These are phyloP conservation scores for Chelonoidis abingdonii DNA, from an alignment of 2,113 vertebrate species.

Conservation along the genomic window DNA sequence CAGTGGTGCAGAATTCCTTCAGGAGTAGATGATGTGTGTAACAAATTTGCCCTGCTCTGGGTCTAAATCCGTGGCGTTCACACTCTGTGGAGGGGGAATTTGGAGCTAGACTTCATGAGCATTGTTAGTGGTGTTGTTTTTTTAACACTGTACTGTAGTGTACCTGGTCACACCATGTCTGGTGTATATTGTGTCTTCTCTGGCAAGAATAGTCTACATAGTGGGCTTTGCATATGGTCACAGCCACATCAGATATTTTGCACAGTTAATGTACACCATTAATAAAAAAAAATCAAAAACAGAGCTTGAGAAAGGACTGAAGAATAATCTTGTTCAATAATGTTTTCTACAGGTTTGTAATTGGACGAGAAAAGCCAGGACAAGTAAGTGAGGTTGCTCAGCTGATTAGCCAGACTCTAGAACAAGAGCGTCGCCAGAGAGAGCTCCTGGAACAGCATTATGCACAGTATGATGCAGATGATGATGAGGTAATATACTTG, in stretches of 20 bases:
- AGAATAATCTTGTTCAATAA: constrained; percentile 8
- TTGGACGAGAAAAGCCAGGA: constrained; percentile 96
- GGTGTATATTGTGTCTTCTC: background rate
- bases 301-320: background rate
- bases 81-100: background rate
- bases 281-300: background rate
- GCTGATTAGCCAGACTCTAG: constrained; percentile 97
- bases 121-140: background rate
- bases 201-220: background rate
- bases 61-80: background rate
- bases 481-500: constrained; percentile 89
- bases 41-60: background rate
- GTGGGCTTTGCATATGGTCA: background rate
- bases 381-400: constrained; percentile 98
- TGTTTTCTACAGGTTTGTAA: constrained; percentile 89
- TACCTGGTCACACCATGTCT: background rate
- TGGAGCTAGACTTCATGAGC: background rate
- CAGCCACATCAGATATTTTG: fast-evolving
- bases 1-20: too few species aligned
- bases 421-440: constrained; percentile 94
- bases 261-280: background rate
- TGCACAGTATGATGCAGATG: constrained; percentile 94
- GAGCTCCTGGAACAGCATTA: constrained; percentile 97
- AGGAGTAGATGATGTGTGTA: background rate
- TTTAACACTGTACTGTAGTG: background rate